Conservation (phyloP, 2,888 invertebrate species). For the Aphrophora alni region DNA sequence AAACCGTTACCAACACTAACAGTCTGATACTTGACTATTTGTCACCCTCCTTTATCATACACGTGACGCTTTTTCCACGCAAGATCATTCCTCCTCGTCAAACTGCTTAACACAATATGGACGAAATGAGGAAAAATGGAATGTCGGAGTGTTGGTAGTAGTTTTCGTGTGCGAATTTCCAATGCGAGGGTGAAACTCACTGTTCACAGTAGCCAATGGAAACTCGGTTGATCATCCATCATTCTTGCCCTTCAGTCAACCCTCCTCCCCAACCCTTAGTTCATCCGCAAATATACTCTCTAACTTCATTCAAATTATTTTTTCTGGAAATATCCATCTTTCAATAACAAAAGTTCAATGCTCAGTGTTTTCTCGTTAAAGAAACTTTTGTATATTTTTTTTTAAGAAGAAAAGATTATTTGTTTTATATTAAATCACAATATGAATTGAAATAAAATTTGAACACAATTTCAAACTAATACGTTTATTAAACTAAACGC, state of each 20-base stretch:
- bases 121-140: conserved; percentile 36
- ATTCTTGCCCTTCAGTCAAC: conserved; percentile 6
- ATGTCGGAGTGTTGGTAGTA: conserved; percentile 7
- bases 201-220: conserved; percentile 21
- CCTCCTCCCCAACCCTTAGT: background rate
- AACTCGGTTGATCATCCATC: conserved; percentile 14
- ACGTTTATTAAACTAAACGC: no score
- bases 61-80: conserved; percentile 28
- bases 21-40: conserved; percentile 15
- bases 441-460: no score
- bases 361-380: no score
- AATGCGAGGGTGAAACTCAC: background rate
- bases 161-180: conserved; percentile 7
- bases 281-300: background rate
- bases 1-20: no score
- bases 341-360: no score
- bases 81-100: conserved; percentile 6
- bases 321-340: background rate
- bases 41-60: conserved; percentile 21
- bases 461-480: no score
- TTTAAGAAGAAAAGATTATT: no score
- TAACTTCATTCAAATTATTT: background rate
- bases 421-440: no score
- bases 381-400: no score
- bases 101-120: conserved; percentile 34